Conservation (phyloP, 1,140 invertebrate species). For the Procambarus clarkii region DNA sequence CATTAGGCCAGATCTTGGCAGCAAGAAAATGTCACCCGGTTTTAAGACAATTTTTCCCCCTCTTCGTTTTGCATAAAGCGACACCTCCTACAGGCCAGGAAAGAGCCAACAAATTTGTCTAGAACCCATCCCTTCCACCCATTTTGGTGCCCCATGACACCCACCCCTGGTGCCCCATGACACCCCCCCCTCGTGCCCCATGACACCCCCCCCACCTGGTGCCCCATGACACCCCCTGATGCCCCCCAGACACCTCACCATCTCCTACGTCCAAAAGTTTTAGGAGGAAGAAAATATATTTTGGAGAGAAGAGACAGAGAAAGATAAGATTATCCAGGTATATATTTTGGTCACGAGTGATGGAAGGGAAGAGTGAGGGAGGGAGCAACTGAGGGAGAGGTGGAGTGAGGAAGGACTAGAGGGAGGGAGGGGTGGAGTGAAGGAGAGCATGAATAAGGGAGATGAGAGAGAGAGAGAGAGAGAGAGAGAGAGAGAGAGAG, state of each 20-base stretch:
- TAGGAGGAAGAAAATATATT: not conserved
- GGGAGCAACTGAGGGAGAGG: too few relatives aligned
- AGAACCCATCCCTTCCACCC: too few relatives aligned
- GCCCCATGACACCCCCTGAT: too few relatives aligned
- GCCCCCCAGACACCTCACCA: not conserved
- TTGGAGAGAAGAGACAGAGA: not conserved
- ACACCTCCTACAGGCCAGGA: too few relatives aligned
- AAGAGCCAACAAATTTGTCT: too few relatives aligned
- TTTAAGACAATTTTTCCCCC: too few relatives aligned
- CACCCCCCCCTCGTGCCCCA: not conserved
- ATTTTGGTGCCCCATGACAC: too few relatives aligned
- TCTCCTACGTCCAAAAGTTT: not conserved
- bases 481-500: slow-evolving; percentile 22
- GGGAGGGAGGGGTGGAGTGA: not conserved
- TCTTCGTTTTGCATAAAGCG: too few relatives aligned
- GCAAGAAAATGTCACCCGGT: too few relatives aligned
- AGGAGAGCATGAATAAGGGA: too few relatives aligned
- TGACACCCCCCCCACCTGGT: not conserved
- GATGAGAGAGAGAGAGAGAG: slow-evolving; percentile 21
- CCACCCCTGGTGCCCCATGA: too few relatives aligned
- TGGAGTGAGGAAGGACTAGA: not conserved
- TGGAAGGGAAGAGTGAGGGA: not conserved
- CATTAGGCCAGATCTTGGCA: too few relatives aligned
- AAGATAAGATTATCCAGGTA: not conserved
- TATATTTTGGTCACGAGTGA: not conserved